Percentiles rank a stretch among this genome's conserved stretches.
These are phyloP conservation scores for Meandrina meandrites DNA, from an alignment of 92 coral and sea anemone species.

Conservation along the genomic window DNA sequence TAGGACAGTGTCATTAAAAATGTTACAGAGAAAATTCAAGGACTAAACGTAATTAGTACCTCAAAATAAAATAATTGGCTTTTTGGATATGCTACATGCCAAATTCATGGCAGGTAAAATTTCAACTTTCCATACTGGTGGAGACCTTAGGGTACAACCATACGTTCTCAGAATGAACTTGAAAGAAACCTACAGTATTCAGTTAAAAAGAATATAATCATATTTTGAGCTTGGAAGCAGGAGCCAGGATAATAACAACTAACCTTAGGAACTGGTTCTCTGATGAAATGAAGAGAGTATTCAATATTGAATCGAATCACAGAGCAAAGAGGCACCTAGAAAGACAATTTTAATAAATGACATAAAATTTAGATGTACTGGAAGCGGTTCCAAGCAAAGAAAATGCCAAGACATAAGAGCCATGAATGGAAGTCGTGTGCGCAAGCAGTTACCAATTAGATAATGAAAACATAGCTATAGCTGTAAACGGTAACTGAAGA, in stretches of 20 bases:
- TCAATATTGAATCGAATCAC: slow-evolving; percentile 93
- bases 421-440: no score
- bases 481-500: no score
- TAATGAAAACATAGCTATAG: no score
- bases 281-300: slow-evolving; percentile 76
- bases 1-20: neutral
- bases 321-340: slow-evolving; percentile 79
- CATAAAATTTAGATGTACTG: neutral
- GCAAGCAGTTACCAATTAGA: no score
- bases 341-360: neutral
- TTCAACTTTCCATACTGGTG: neutral
- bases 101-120: no score
- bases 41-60: neutral
- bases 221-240: neutral
- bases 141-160: neutral
- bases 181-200: neutral
- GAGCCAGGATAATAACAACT: neutral
- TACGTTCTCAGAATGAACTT: neutral
- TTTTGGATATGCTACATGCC: no score
- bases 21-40: neutral
- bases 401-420: neutral
- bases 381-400: neutral
- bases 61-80: no score
- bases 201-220: neutral
- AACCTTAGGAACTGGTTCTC: slow-evolving; percentile 89